Conservation (phyloP, 2,888 invertebrate species). For the Platerodrilus igneus region DNA sequence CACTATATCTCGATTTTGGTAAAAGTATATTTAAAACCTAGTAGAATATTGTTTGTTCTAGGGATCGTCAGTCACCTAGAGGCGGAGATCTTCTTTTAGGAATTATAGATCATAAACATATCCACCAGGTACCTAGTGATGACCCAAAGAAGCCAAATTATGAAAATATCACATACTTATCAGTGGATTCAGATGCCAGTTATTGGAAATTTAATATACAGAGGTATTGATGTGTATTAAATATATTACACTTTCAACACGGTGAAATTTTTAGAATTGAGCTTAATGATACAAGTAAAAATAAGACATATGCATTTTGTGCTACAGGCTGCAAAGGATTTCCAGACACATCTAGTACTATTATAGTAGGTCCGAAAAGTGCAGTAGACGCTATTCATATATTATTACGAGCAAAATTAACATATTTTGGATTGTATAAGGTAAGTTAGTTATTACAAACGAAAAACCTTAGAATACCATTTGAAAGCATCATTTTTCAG, state of each 20-base stretch:
- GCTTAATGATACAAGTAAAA: conserved; percentile 18
- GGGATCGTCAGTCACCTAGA: conserved; percentile 53
- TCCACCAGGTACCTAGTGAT: conserved; percentile 41
- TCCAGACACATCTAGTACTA: conserved; percentile 47
- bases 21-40: no score
- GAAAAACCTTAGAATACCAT: no score
- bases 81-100: conserved; percentile 60
- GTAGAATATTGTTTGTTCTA: conserved; percentile 44
- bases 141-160: conserved; percentile 27
- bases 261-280: conserved; percentile 28
- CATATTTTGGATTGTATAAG: conserved; percentile 34
- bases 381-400: conserved; percentile 46
- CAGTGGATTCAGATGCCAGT: conserved; percentile 52
- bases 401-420: conserved; percentile 40
- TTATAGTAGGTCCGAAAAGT: conserved; percentile 45
- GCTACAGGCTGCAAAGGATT: conserved; percentile 42
- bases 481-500: no score
- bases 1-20: no score
- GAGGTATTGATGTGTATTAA: conserved; percentile 44
- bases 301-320: conserved; percentile 38
- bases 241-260: background rate
- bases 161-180: conserved; percentile 58
- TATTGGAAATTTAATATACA: conserved; percentile 71
- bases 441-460: no score
- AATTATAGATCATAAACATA: conserved; percentile 59